Evolutionary conservation across 2,113 vertebrate genomes (phyloP).

Genomic region (Phyllostomus hastatus): DNA sequence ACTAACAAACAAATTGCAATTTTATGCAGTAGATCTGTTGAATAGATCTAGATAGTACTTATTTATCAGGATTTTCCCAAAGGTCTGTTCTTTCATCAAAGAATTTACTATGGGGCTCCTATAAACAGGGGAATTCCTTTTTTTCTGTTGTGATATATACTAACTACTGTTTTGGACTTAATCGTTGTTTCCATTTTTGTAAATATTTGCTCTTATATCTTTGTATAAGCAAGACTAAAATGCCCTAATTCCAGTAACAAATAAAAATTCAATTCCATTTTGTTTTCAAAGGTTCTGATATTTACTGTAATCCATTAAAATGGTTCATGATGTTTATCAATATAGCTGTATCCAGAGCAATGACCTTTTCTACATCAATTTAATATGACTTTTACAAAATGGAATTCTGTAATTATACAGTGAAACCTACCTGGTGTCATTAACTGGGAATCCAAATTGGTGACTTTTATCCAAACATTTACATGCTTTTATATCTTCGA

Average conservation of each 20-base stretch:
- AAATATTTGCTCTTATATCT: background rate
- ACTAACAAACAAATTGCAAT: background rate
- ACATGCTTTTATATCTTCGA: background rate
- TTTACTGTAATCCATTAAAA: background rate
- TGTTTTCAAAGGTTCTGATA: background rate
- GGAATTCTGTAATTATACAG: background rate
- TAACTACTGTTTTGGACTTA: background rate
- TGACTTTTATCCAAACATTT: background rate
- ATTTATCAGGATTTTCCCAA: background rate
- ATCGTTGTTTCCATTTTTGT: background rate
- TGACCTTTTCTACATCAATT: conserved; percentile 3
- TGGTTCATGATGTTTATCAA: background rate
- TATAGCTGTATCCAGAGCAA: background rate
- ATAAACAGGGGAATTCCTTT: background rate
- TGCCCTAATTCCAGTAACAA: background rate
- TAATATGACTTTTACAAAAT: background rate
- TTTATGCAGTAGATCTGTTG: background rate
- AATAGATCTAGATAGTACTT: background rate
- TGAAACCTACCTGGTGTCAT: background rate
- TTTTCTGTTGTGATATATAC: background rate
- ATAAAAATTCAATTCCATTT: background rate
- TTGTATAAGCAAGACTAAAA: background rate
- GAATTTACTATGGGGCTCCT: background rate
- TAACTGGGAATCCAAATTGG: background rate
- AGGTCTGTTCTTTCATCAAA: background rate